Base-by-base conservation (phyloP, 2,113 vertebrate species). In the Cottus gobio region DNA sequence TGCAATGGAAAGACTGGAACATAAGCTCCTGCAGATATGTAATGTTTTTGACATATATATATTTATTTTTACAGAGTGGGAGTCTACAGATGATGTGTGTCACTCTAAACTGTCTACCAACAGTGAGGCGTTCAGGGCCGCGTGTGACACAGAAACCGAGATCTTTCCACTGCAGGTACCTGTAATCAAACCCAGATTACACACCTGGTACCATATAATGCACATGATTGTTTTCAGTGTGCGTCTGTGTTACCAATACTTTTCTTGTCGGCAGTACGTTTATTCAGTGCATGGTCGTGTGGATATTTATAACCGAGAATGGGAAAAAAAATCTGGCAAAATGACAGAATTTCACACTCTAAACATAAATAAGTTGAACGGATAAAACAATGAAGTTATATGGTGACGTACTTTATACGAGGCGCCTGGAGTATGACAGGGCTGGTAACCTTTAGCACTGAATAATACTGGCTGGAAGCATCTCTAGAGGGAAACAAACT, bases 81-180 rank as follows among this genome's bases (percentile, higher is more conserved):
- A 10, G n/a, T 46, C 24, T 69, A 7, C 34, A 70, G n/a, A 70
- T 71, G 34, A 54, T 74, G 13, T 66, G 22, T 62, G 7, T 71
- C 15, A 20, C 28, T 36, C 52, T 28, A n/a, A n/a, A n/a, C n/a
- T n/a, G 20, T 63, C 24, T 44, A 54, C 56, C 66, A n/a, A 22
- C 18, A 70, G 24, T 37, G 22, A 66, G 67, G 46, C 82, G 52
- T 63, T 81, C 75, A 89, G 66, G 20, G 77, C 20, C 8, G 2
- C 20, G 46, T 22, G 46, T 50, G 46, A 50, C 69, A 48, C 52
- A 11, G 78, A 75, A 79, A 64, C 26, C 28, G 75, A 73, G 56
- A 48, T 34, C 22, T 42, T 56, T 48, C 2, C 71, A 24, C 63
- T 28, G 30, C 34, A 60, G n/a, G 15, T 28, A 44, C 60, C 20